Evolutionary conservation across 2,113 vertebrate genomes (phyloP).

Genomic region (Ammodytes dubius): DNA sequence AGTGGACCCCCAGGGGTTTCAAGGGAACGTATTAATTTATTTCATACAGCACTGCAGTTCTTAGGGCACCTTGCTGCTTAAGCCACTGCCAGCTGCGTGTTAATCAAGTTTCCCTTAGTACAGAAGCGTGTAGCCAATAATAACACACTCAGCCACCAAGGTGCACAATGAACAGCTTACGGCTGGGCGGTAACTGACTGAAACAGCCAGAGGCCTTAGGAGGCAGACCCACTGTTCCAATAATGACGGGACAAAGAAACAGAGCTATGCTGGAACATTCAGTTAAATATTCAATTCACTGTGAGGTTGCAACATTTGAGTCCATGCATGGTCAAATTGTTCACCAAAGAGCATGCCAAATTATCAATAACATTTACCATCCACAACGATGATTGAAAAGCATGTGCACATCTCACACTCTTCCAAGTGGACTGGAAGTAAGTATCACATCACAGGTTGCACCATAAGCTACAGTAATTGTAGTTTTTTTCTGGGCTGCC

Average conservation of each 20-base stretch:
- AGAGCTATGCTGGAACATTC: neutral
- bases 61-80: constrained; percentile 52
- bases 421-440: neutral
- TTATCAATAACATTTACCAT: neutral
- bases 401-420: neutral
- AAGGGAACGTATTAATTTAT: constrained; percentile 38
- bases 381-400: neutral
- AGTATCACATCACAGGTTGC: constrained; percentile 22
- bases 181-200: constrained; percentile 37
- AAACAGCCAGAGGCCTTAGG: constrained; percentile 17
- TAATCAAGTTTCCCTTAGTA: constrained; percentile 59
- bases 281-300: neutral
- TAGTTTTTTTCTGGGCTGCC: constrained; percentile 5
- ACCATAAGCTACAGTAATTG: constrained; percentile 8
- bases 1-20: constrained; percentile 1
- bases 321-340: neutral
- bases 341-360: too few species aligned
- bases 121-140: constrained; percentile 32
- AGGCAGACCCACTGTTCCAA: constrained; percentile 11
- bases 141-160: constrained; percentile 30
- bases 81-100: constrained; percentile 50
- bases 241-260: constrained; percentile 7
- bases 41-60: constrained; percentile 33
- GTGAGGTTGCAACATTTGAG: neutral
- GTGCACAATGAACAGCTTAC: constrained; percentile 41